Base-by-base conservation (phyloP, 2,113 vertebrate species). In the Antechinus flavipes region DNA sequence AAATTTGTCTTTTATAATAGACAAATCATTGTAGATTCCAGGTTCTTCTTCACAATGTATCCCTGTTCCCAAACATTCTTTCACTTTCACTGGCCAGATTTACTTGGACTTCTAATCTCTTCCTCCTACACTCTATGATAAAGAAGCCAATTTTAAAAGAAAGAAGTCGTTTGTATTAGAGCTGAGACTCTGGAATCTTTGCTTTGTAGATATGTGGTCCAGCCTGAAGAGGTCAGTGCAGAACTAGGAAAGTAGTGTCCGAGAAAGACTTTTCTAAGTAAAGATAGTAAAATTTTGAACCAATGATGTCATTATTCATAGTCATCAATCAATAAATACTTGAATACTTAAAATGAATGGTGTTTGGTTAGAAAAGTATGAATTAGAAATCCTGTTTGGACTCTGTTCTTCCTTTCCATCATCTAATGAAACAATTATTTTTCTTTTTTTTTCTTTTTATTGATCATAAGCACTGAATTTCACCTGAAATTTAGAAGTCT, bases 191-290 rank as follows among this genome's bases (percentile, higher is more conserved):
- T 84, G 68, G n/a, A 5, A 84, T 42, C 16, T 84, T 84, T 84
- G 68, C 14, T 22, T 84, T 84, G 68, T 42, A 42, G 68, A 76
- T 42, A 76, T 76, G 35, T 42, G 16, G 68, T 84, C 68, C 68
- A 84, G n/a, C 68, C 68, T 84, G 68, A 84, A 84, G 68, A 84
- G 68, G 68, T 84, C 68, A 84, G 68, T 84, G n/a, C 68, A 84
- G 68, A 84, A 84, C 68, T 84, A 42, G n/a, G 16, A 84, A 84
- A 42, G 35, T 42, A n/a, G n/a, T 84, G 68, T 84, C n/a, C 68
- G 1, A 84, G 68, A 84, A 84, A 84, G 68, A 84, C 6, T 84
- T 84, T 84, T 84, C 68, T 42, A 84, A 84, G n/a, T 42, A 42
- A 23, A 22, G n/a, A 84, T 42, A 19, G 19, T 42, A 84, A 84